Conservation (phyloP, 2,797 vertebrate genomes). For the Gambelia wislizenii region DNA sequence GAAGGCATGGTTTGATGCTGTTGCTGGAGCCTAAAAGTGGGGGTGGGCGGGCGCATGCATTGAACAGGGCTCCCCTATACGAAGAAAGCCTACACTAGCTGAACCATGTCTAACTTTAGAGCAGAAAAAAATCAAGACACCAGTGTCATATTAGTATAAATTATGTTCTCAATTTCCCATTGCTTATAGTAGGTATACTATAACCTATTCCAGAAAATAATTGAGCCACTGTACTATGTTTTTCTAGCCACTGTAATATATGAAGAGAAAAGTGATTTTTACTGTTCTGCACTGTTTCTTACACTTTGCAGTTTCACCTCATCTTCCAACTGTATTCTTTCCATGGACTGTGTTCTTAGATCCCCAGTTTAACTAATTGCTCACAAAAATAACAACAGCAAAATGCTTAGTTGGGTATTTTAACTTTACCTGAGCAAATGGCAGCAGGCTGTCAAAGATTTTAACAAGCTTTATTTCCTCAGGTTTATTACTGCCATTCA, state of each 20-base stretch:
- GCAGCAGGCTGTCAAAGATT: not conserved
- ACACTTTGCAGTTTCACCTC: not conserved
- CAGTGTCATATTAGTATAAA: not conserved
- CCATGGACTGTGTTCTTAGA: not conserved
- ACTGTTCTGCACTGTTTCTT: not conserved
- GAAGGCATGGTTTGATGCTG: not conserved
- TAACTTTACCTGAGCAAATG: not conserved
- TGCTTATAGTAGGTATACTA: not conserved
- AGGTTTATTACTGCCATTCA: not conserved
- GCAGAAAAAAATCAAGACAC: not conserved
- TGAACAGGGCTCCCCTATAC: not conserved
- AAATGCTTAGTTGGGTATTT: not conserved
- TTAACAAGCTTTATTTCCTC: slow-evolving; percentile 3
- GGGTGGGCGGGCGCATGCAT: not conserved
- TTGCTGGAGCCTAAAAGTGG: not conserved
- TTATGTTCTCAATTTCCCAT: not conserved
- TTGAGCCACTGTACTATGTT: not conserved
- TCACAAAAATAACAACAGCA: not conserved
- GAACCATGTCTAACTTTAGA: not conserved
- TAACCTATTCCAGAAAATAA: not conserved
- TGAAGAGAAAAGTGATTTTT: not conserved
- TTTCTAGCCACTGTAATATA: no score
- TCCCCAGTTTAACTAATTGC: not conserved
- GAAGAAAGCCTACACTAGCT: no score
- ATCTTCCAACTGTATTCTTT: not conserved